These are phyloP conservation scores for Acleris laterana DNA, from an alignment of 2,888 invertebrate genomes.

Conservation along the genomic window DNA sequence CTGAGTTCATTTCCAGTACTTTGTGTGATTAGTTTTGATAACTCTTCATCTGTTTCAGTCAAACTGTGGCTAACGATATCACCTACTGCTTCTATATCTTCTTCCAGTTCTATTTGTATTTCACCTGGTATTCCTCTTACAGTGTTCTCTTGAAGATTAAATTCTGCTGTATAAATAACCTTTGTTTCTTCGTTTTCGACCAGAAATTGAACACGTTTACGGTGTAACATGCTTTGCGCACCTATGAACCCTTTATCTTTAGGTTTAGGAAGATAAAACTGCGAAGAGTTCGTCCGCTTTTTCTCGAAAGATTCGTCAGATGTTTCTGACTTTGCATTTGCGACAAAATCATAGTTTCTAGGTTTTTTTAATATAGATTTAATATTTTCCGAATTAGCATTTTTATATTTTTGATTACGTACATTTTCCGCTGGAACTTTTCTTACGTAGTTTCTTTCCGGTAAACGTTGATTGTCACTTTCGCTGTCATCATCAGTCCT, in stretches of 20 bases:
- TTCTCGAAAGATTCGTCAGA: constrained; percentile 62
- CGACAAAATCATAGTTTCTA: constrained; percentile 66
- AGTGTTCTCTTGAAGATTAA: constrained; percentile 70
- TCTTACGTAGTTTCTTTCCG: constrained; percentile 62
- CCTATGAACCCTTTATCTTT: constrained; percentile 64
- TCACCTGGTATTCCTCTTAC: constrained; percentile 51
- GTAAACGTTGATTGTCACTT: constrained; percentile 74
- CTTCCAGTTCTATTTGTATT: constrained; percentile 54
- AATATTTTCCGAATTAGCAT: constrained; percentile 72
- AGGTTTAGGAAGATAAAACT: constrained; percentile 87
- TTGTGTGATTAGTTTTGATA: constrained; percentile 54
- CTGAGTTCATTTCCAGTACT: constrained; percentile 45
- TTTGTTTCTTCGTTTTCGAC: constrained; percentile 86
- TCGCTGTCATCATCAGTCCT: constrained; percentile 79
- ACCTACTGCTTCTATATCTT: constrained; percentile 66
- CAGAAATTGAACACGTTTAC: constrained; percentile 89
- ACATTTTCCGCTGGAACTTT: constrained; percentile 56
- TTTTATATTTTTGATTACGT: constrained; percentile 64
- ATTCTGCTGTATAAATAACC: constrained; percentile 78
- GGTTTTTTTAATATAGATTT: constrained; percentile 86
- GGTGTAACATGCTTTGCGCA: constrained; percentile 71
- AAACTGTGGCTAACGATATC: constrained; percentile 74
- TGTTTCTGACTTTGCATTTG: constrained; percentile 57
- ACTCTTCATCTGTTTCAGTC: constrained; percentile 45
- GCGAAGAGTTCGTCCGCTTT: constrained; percentile 73